Conservation (phyloP, 2,113 vertebrate genomes). For the Rattus rattus region DNA sequence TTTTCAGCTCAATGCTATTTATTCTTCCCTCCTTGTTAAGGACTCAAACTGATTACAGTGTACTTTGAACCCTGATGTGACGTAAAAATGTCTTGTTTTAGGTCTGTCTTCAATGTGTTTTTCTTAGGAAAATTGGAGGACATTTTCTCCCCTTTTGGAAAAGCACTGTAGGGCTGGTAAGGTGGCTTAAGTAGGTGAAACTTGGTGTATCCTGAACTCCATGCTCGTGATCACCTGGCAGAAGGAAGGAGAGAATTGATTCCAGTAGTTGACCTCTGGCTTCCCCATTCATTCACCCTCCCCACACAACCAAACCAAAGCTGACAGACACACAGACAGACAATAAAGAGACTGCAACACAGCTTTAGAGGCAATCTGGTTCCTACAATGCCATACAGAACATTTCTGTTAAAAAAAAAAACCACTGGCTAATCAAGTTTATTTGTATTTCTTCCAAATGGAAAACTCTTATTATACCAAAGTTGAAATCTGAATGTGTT, state of each 20-base stretch:
- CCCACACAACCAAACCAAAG: neutral
- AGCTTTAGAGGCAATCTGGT: neutral
- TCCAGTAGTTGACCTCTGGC: neutral
- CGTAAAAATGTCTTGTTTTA: neutral
- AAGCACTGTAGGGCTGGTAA: neutral
- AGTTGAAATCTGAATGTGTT: constrained; percentile 26
- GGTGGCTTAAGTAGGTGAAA: neutral
- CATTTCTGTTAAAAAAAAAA: neutral
- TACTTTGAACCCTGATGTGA: neutral
- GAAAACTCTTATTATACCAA: neutral
- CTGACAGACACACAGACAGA: neutral
- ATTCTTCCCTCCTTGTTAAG: neutral
- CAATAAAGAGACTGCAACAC: neutral
- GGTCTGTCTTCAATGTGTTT: neutral
- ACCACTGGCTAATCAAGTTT: neutral
- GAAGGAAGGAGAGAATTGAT: neutral
- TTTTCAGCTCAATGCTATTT: neutral
- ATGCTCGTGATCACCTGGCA: too few species aligned
- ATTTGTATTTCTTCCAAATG: constrained; percentile 51
- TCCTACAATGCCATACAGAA: neutral
- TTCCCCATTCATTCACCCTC: too few species aligned
- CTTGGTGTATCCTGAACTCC: too few species aligned
- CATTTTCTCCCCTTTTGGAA: neutral
- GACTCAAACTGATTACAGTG: neutral
- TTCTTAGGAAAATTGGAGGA: constrained; percentile 5